Evolutionary conservation across 2,888 invertebrate species (phyloP).

Genomic region (Callyntrura guangdongensis): DNA sequence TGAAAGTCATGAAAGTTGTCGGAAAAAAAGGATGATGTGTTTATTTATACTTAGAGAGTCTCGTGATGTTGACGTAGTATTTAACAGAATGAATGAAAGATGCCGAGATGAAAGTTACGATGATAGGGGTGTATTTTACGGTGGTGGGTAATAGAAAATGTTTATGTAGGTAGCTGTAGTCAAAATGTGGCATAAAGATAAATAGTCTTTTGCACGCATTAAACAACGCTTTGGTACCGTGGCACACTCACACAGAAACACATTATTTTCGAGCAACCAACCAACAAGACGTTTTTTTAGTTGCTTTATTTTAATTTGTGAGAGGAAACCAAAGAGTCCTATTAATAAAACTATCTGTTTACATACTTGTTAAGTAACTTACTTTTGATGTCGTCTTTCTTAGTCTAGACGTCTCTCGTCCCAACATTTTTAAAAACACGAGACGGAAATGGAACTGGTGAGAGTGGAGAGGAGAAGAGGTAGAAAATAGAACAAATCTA

Average conservation of each 20-base stretch:
- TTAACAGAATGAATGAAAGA: conserved; percentile 17
- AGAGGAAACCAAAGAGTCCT: conserved; percentile 45
- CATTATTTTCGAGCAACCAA: conserved; percentile 3
- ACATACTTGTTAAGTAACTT: conserved; percentile 52
- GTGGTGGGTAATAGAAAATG: background rate
- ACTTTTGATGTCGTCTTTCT: conserved; percentile 25
- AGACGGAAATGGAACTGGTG: conserved; percentile 71
- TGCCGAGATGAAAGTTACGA: conserved; percentile 8
- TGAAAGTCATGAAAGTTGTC: conserved; percentile 52
- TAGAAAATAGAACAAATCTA: background rate
- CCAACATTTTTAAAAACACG: conserved; percentile 45
- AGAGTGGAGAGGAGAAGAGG: conserved; percentile 33
- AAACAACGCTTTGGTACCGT: background rate
- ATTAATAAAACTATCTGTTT: conserved; percentile 70
- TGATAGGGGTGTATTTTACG: background rate
- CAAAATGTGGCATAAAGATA: conserved; percentile 19
- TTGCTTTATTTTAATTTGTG: conserved; percentile 54
- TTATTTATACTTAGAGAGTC: conserved; percentile 44
- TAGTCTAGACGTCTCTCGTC: background rate
- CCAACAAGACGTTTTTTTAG: conserved; percentile 23
- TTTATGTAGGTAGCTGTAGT: background rate
- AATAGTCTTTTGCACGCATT: conserved; percentile 46
- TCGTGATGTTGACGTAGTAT: conserved; percentile 43
- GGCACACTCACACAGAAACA: conserved; percentile 18
- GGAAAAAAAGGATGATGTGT: background rate